Evolutionary conservation across 2,888 invertebrate species (phyloP).

Genomic region (Eustalomyia histrio): DNA sequence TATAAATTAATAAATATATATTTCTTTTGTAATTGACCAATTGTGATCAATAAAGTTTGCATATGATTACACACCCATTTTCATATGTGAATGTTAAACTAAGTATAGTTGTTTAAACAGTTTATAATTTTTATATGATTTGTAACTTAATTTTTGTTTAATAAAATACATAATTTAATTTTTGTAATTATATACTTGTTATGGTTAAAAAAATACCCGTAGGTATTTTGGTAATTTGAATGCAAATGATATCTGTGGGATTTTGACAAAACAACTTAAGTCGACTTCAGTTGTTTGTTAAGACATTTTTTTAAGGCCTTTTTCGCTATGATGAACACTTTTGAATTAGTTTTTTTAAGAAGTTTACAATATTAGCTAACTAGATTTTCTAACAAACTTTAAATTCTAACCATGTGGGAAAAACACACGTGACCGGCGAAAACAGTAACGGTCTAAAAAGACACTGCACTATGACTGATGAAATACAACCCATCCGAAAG

Average conservation of each 20-base stretch:
- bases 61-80: conserved; percentile 63
- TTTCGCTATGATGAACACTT: too few species aligned
- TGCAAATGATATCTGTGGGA: neutral
- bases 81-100: neutral
- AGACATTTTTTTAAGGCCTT: too few species aligned
- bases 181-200: conserved; percentile 40
- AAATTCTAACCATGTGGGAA: too few species aligned
- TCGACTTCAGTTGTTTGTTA: too few species aligned
- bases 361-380: too few species aligned
- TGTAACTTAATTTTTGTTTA: conserved; percentile 65
- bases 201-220: neutral
- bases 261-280: too few species aligned
- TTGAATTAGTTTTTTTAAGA: too few species aligned
- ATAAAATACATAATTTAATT: conserved; percentile 47
- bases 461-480: too few species aligned
- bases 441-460: too few species aligned
- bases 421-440: too few species aligned
- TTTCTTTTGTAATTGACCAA: conserved; percentile 50
- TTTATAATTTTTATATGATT: conserved; percentile 65
- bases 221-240: neutral
- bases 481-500: too few species aligned
- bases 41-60: conserved; percentile 60
- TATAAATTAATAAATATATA: neutral
- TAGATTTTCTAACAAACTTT: too few species aligned
- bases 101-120: conserved; percentile 50